These are phyloP conservation scores for Volucella inanis DNA, from an alignment of 2,888 invertebrate species.

Conservation along the genomic window DNA sequence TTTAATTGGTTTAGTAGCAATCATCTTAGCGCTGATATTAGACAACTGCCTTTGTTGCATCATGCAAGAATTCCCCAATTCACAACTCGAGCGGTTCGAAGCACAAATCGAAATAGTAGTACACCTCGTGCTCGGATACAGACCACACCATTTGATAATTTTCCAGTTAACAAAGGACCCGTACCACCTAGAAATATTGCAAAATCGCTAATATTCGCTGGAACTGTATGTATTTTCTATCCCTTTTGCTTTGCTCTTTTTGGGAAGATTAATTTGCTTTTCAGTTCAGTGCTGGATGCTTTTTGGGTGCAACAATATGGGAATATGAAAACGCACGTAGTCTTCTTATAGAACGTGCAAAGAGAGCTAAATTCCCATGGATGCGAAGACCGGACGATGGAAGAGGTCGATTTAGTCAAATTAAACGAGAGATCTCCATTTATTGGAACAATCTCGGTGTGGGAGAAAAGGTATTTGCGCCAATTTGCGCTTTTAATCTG, in stretches of 20 bases:
- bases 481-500: constrained; percentile 90
- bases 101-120: constrained; percentile 37
- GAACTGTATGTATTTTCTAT: constrained; percentile 77
- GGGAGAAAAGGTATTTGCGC: constrained; percentile 91
- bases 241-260: neutral
- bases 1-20: neutral
- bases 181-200: constrained; percentile 78
- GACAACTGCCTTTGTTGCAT: constrained; percentile 64
- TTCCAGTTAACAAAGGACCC: constrained; percentile 69
- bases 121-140: constrained; percentile 47
- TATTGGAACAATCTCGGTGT: constrained; percentile 89
- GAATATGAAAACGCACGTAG: constrained; percentile 89
- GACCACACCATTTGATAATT: constrained; percentile 73
- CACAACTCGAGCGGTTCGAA: constrained; percentile 59
- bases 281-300: constrained; percentile 87
- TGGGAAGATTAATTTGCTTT: constrained; percentile 1
- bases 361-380: constrained; percentile 83
- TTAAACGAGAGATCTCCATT: constrained; percentile 77
- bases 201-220: constrained; percentile 80
- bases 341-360: constrained; percentile 80
- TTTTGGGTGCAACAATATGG: constrained; percentile 91
- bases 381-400: constrained; percentile 75
- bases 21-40: neutral
- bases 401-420: constrained; percentile 75
- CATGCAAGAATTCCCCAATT: constrained; percentile 67